Conservation (phyloP, 2,113 vertebrate species). For the Regulus satrapa region DNA sequence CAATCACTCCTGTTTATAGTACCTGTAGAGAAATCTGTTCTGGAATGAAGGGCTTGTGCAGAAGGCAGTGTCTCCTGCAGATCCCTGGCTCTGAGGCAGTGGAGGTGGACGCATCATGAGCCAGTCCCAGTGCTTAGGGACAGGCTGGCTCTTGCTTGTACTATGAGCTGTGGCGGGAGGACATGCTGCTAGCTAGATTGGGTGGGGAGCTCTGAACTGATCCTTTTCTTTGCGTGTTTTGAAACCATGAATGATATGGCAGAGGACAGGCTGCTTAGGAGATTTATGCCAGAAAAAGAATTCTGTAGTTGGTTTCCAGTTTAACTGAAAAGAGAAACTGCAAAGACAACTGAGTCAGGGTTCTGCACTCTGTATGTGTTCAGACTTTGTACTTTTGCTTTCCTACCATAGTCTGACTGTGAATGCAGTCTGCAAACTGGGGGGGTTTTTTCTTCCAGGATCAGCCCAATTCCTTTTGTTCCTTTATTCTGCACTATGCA, state of each 20-base stretch:
- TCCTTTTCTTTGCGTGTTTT: neutral
- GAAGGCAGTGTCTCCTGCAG: neutral
- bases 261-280: neutral
- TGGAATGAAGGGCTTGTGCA: neutral
- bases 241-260: neutral
- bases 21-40: neutral
- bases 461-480: neutral
- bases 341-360: neutral
- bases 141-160: neutral
- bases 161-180: neutral
- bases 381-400: neutral
- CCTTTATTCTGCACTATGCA: neutral
- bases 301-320: neutral
- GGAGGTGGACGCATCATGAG: neutral
- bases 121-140: neutral
- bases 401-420: fast-evolving
- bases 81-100: neutral
- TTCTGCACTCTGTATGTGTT: neutral
- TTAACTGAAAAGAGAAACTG: neutral
- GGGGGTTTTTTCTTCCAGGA: neutral
- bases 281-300: neutral
- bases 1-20: neutral
- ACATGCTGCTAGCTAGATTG: neutral
- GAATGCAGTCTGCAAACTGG: neutral
- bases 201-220: neutral